These are phyloP conservation scores for Hyppa rectilinea DNA, from an alignment of 2,888 invertebrate genomes.

Conservation along the genomic window DNA sequence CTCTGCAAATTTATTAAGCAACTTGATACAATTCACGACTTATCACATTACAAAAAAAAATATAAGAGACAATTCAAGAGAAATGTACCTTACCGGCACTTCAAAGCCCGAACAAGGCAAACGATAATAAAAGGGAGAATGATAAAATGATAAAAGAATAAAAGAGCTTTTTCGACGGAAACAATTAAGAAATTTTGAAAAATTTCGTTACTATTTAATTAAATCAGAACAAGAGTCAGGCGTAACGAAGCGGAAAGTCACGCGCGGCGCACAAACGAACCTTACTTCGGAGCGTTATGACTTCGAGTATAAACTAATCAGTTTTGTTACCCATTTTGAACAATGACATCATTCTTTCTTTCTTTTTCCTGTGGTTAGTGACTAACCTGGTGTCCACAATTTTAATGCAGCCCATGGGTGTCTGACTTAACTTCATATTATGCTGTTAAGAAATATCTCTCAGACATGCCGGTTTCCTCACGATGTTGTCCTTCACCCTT, in stretches of 20 bases:
- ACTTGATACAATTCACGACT: constrained; percentile 24
- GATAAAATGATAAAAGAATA: constrained; percentile 41
- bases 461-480: too few relatives aligned
- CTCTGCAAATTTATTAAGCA: constrained; percentile 25
- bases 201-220: constrained; percentile 82
- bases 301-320: constrained; percentile 42
- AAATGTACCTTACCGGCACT: constrained; percentile 23
- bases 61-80: constrained; percentile 18
- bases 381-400: too few relatives aligned
- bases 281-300: constrained; percentile 55
- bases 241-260: constrained; percentile 83
- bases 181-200: constrained; percentile 81
- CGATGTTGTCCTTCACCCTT: too few relatives aligned
- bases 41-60: constrained; percentile 5
- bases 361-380: too few relatives aligned
- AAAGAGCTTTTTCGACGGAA: constrained; percentile 78
- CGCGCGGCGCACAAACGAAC: constrained; percentile 72
- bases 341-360: too few relatives aligned
- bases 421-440: too few relatives aligned
- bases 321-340: constrained; percentile 33
- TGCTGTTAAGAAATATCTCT: too few relatives aligned
- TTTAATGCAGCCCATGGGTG: too few relatives aligned
- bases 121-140: constrained; percentile 56
- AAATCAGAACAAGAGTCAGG: constrained; percentile 80
- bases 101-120: constrained; percentile 30